Percentiles rank a stretch among this genome's conserved stretches.
Evolutionary conservation across 2,113 vertebrate genomes (phyloP).

Genomic region (Suncus etruscus): DNA sequence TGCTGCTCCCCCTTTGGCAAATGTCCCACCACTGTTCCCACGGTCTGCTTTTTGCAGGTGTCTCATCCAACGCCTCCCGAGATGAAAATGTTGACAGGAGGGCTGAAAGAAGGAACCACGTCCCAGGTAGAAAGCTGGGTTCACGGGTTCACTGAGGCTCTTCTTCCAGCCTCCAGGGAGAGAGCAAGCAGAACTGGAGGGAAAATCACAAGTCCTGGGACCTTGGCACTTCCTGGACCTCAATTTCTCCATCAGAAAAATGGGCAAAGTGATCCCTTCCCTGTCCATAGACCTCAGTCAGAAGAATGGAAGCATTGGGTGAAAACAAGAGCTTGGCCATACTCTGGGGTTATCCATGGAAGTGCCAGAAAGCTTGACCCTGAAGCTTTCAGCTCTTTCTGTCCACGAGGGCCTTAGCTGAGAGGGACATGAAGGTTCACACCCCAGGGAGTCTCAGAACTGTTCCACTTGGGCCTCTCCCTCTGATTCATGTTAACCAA

Average conservation of each 20-base stretch:
- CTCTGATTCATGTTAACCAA: not conserved
- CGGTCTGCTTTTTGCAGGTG: not conserved
- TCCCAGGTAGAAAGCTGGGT: not conserved
- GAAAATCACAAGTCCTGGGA: not conserved
- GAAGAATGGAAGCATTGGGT: not conserved
- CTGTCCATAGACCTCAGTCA: not conserved
- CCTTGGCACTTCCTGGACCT: not conserved
- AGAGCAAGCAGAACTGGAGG: accelerated
- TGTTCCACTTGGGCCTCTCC: not conserved
- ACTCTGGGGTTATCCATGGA: not conserved
- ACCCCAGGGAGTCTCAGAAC: not conserved
- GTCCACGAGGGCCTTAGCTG: not conserved
- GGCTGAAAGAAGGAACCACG: not conserved
- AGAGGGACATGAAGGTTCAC: not conserved
- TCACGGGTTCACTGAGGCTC: not conserved
- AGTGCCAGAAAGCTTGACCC: no score
- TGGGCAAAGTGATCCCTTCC: not conserved
- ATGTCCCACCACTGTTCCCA: not conserved
- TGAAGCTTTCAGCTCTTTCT: no score
- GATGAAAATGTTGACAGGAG: not conserved
- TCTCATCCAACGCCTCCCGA: not conserved
- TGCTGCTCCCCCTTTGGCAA: not conserved
- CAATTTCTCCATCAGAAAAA: constrained; percentile 20
- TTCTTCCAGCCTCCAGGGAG: not conserved
- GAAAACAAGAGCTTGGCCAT: not conserved